Evolutionary conservation across 2,797 vertebrate genomes (phyloP).

Genomic region (Austrolebias charrua): DNA sequence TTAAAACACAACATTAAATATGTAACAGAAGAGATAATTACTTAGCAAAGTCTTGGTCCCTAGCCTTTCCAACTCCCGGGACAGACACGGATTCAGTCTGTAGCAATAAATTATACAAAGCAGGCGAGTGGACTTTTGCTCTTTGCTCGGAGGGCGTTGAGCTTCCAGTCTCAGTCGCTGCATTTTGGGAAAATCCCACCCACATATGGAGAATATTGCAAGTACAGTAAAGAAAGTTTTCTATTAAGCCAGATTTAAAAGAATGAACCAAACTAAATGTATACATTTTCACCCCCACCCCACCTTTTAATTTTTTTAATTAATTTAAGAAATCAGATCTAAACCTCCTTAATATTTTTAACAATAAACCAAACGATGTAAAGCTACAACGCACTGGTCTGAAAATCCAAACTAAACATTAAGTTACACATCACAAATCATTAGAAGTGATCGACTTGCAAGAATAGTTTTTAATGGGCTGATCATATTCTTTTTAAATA

Average conservation of each 20-base stretch:
- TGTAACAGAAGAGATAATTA: conserved; percentile 19
- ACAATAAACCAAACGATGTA: too few relatives aligned
- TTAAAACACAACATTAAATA: conserved; percentile 5
- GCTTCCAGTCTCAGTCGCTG: conserved; percentile 20
- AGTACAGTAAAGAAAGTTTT: conserved; percentile 23
- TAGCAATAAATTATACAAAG: conserved; percentile 12
- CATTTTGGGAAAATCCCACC: conserved; percentile 18
- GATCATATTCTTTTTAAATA: too few relatives aligned
- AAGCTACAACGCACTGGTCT: too few relatives aligned
- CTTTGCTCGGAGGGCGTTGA: conserved; percentile 54
- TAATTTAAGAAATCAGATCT: too few relatives aligned
- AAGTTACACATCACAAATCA: too few relatives aligned
- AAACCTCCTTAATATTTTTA: too few relatives aligned
- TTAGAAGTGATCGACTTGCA: too few relatives aligned
- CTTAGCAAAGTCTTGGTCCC: conserved; percentile 17
- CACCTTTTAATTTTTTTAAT: too few relatives aligned
- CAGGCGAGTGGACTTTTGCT: conserved; percentile 47
- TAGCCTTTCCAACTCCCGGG: conserved; percentile 7
- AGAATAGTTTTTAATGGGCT: too few relatives aligned
- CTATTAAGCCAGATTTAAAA: conserved; percentile 12
- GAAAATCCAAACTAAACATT: too few relatives aligned
- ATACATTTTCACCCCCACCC: not conserved
- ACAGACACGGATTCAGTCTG: conserved; percentile 5
- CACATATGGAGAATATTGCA: conserved; percentile 28
- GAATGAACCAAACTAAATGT: not conserved